Base-by-base conservation (phyloP, 2,797 vertebrate species). In the Florisuga fusca region DNA sequence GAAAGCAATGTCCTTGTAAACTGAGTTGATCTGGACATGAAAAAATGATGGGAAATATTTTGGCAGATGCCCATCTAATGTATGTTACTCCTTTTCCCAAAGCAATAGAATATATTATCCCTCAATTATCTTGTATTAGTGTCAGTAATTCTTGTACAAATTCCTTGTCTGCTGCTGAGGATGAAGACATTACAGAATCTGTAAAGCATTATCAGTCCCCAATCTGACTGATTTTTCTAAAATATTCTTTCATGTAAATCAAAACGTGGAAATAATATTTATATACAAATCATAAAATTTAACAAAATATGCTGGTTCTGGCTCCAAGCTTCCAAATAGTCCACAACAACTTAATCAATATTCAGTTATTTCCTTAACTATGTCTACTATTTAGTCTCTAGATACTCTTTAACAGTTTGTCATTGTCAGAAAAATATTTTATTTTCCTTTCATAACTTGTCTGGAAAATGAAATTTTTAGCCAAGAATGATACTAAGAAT, bases 401-500 rank as follows among this genome's bases (percentile, higher is more conserved):
- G 77, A 72, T 93, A 72, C 57, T 63, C 43, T 93, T 91, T 90
- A 90, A 86, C 22, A 50, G 27, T 86, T 96, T 71, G 90, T 64
- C n/a, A 54, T 54, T 90, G 43, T 79, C 54, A 79, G 33, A 33
- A 87, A 93, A 95, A 68, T 80, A 84, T 87, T 92, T 95, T 91
- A 50, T 93, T 96, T 96, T 87, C 38, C 16, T 86, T 91, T 84
- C 46, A 67, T 59, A 67, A 69, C 54, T 92, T 94, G 78, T 33
- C 54, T 75, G 61, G 15, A 36, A 82, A 74, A 86, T 68, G 20
- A 93, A 86, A 87, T 72, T 77, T 67, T 66, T 94, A 88, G 71
- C 92, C 85, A 94, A 89, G 85, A 89, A 86, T 0, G 12, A 82
- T 84, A 66, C 21, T 64, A 87, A 93, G 45, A 75, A 45, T 18